Base-by-base conservation (phyloP, 2,797 vertebrate species). In the Pantherophis vulpinus region DNA sequence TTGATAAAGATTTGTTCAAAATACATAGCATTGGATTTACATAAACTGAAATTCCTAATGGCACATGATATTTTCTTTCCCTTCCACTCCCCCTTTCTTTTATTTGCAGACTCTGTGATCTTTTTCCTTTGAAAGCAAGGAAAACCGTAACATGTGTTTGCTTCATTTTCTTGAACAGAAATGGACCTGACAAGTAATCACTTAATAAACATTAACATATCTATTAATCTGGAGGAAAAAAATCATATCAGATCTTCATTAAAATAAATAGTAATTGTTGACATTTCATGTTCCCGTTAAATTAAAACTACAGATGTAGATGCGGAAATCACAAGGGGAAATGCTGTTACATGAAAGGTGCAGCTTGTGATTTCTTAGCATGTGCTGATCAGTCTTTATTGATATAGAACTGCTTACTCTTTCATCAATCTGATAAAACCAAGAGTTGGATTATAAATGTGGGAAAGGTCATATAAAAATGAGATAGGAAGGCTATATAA, bases 131-230 rank as follows among this genome's bases (percentile, higher is more conserved):
- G 86, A 93, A 91, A 90, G 74, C 90, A 94, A 23, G 9, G 25
- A 51, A 94, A 86, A 87, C 56, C 29, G 60, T 3, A 93, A 59
- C 27, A n/a, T n/a, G 55, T 86, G 59, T 93, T 74, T 86, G 51
- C 63, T 93, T 94, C 74, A 91, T 70, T 92, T 92, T 95, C 88
- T 90, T 63, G 66, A 87, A 79, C 60, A n/a, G 37, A 93, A 92
- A 29, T 88, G 47, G 56, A 86, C 37, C 93, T 66, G 14, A 94
- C 91, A 90, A 90, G 70, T 27, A 90, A 16, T 93, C 83, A 58
- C 5, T 0, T 90, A 63, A 93, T 59, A 88, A 93, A 59, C 13
- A 90, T 91, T 94, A 63, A 92, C n/a, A 66, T 55, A 79, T 58
- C 47, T 60, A 29, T 88, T 89, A 93, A 74, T 59, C 58, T 93